Evolutionary conservation across 2,797 vertebrate genomes (phyloP), one percentile per base, ranked within the genome.

Genomic region (Naso thynnoides): DNA sequence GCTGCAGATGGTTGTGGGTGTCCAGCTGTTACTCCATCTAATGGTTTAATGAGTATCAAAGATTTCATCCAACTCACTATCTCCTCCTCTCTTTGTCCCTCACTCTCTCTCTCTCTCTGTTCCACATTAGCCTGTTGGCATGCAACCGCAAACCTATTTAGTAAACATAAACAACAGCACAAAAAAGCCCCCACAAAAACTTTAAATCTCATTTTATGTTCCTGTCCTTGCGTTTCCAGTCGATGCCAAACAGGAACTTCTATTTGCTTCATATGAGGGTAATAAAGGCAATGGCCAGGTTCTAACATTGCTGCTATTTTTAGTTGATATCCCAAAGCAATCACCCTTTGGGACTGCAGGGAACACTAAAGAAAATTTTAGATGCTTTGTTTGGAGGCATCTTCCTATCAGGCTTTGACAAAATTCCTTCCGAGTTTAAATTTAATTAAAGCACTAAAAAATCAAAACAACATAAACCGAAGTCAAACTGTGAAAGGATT

Each of bases 21-120:
- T 88, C 91, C 90, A 90, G 90, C 90, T 90, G 86, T 90, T 90
- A 58, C 79, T 78, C 42, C 55, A 57, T 83, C 83, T 87, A 91
- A 88, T 79, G 86, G 66, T 90, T 88, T 91, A 88, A 90, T 90
- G 86, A 89, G 79, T 69, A 85, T 71, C 75, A 62, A 82, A 86
- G 80, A 75, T 62, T 81, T 76, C 59, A 58, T 81, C 73, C 76
- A 84, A 65, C 71, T 59, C 56, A 18, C 63, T 24, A 53, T 68
- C 45, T 64, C 53, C 53, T 52, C 59, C 59, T 72, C 63, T 70
- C 69, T 75, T 76, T 76, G 69, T 75, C 53, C 70, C 33, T 36
- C n/a, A 6, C 55, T 71, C 66, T 45, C 52, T 78, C 57, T 77
- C 42, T 29, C 42, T 19, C 57, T 77, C 42, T 29, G 38, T 19